These are phyloP conservation scores for Paradoxurus hermaphroditus DNA, from an alignment of 2,113 vertebrate species.

Conservation along the genomic window DNA sequence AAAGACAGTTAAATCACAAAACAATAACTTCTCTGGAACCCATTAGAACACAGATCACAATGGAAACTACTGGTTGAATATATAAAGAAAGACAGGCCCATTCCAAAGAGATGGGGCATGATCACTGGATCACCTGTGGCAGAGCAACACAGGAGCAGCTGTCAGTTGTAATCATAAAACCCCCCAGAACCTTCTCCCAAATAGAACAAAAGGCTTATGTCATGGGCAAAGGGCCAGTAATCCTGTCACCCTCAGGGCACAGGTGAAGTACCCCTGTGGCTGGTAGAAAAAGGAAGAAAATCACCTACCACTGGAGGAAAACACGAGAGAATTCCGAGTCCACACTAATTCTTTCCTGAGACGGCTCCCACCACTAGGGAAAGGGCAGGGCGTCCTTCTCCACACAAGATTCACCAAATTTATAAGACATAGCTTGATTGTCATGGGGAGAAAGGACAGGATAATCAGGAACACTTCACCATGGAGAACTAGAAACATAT, in stretches of 20 bases:
- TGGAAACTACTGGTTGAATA: not conserved
- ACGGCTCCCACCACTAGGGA: rapidly evolving
- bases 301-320: not conserved
- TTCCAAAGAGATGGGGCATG: not conserved
- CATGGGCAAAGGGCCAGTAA: not conserved
- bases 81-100: not conserved
- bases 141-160: not conserved
- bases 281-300: not conserved
- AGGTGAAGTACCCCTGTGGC: not conserved
- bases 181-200: not conserved
- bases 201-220: not conserved
- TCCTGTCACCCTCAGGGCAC: too few species aligned
- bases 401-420: not conserved
- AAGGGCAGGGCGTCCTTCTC: rapidly evolving
- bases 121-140: too few species aligned
- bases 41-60: not conserved
- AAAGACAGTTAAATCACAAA: not conserved
- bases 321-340: not conserved
- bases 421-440: not conserved
- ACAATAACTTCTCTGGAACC: not conserved
- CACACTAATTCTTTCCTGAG: not conserved
- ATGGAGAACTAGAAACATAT: not conserved
- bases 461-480: not conserved
- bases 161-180: not conserved
- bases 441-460: not conserved